phyloP scores from a whole-genome alignment of 35 echinoderm and acorn worm species.

The Ophioderma brevispina region DNA sequence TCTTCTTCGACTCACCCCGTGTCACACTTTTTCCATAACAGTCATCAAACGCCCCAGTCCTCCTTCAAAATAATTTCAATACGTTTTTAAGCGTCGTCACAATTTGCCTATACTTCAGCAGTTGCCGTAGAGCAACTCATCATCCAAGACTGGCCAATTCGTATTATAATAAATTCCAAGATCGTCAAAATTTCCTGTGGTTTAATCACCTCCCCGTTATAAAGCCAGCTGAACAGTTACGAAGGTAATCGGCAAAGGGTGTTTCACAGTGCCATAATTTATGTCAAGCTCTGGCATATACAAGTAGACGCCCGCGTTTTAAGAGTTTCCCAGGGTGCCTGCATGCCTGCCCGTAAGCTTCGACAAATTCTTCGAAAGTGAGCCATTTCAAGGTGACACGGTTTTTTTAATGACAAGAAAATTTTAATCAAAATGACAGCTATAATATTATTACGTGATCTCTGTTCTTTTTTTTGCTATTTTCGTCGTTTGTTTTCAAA shows the following conservation, averaged over 20 bases:
- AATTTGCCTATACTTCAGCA: background rate
- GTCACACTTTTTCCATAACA: background rate
- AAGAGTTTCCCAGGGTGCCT: background rate
- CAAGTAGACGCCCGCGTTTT: slow-evolving; percentile 5
- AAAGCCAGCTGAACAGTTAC: background rate
- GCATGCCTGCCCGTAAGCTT: background rate
- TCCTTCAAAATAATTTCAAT: too few relatives aligned
- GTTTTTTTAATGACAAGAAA: background rate
- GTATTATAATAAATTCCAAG: background rate
- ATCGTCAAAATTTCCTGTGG: background rate
- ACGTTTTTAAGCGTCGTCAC: too few relatives aligned
- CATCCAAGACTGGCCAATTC: background rate
- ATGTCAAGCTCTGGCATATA: background rate
- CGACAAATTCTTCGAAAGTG: background rate
- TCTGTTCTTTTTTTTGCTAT: background rate
- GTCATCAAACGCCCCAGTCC: background rate
- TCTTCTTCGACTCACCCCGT: background rate
- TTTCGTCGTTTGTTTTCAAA: background rate
- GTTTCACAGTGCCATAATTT: background rate
- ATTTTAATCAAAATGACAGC: background rate
- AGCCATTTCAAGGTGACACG: background rate
- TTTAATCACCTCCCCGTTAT: background rate
- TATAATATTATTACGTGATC: background rate
- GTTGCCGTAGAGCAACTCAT: background rate
- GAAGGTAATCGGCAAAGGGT: background rate